Evolutionary conservation across 1,140 invertebrate species (phyloP), one percentile per base, ranked within the genome.

Genomic region (Tribolium castaneum): DNA sequence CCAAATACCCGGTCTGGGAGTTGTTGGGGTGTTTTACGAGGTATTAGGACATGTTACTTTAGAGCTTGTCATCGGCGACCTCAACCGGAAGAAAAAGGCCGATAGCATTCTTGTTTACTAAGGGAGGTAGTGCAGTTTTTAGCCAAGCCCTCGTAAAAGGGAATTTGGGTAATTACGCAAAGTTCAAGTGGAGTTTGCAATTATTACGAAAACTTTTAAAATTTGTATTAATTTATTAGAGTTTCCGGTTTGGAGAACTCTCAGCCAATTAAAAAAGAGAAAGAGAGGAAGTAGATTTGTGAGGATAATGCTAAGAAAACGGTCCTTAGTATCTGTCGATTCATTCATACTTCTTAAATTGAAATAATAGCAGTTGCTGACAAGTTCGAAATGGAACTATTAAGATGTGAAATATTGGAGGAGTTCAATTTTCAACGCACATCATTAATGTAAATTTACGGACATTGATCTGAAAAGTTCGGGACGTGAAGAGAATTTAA

Each of bases 381-480:
- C 79, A 79, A 78, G 79, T 78, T 80, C 56, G 71, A 75, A 80
- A 80, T 78, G 76, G 52, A 78, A 78, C 76, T 78, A 78, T 80
- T 77, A 80, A 56, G 45, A 74, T 34, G 76, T 78, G 75, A 80
- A 70, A 78, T 80, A 78, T 80, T 77, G 56, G 51, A 62, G 71
- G 34, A 78, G 76, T 80, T 80, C 76, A 80, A 80, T 80, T 80
- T 80, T 80, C 76, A 75, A 74, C 79, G 76, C 76, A 76, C 72
- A 78, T 78, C 76, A 80, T 80, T 78, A 80, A 80, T 80, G 79
- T 78, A 78, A 80, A 80, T 80, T 80, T 80, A 80, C 79, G 72
- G 76, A 78, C 49, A 75, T 70, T 75, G 79, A 78, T 80, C 75
- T 78, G 72, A 71, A 74, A 75, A 80, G 75, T 80, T 77, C 66